Base-by-base conservation (phyloP, 2,113 vertebrate species). In the Desmodus rotundus region DNA sequence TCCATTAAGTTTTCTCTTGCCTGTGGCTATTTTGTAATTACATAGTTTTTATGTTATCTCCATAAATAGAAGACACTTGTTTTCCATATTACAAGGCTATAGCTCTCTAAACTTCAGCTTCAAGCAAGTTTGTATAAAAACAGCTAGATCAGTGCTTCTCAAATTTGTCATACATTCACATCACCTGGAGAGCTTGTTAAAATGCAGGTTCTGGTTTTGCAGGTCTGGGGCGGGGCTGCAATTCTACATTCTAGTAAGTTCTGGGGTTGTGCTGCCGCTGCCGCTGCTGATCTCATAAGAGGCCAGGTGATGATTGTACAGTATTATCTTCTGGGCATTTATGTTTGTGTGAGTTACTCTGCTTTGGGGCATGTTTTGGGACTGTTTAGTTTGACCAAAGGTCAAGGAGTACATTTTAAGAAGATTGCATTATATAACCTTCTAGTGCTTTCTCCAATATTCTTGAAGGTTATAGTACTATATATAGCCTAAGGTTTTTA, bases 341-440 rank as follows among this genome's bases (percentile, higher is more conserved):
- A 15, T 91, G 36, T 93, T 73, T 80, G 31, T 74, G 5, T 68
- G 47, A 61, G 24, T 83, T 91, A 68, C 24, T 80, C 26, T 70
- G 33, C 19, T 70, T 63, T 74, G 54, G 47, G 52, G 58, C n/a
- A 72, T 61, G 41, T 84, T 73, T 74, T 56, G 12, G 63, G n/a
- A 38, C 61, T 65, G 22, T 52, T 94, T 38, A 93, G 73, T 91
- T 93, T 82, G 77, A 93, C 26, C 82, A 58, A 72, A 96, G 38
- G n/a, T 90, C 93, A 33, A 95, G 33, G 47, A 43, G 43, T 77
- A 61, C n/a, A 65, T 96, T 93, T 95, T 88, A 90, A 86, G 81
- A 93, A 96, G 31, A 93, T 56, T 83, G 63, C 22, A 22, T 94
- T 96, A 91, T 88, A 58, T 95, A 94, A 96, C 58, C 87, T 85